These are phyloP conservation scores for Otus sunia DNA, from an alignment of 2,113 vertebrate genomes.

Conservation along the genomic window DNA sequence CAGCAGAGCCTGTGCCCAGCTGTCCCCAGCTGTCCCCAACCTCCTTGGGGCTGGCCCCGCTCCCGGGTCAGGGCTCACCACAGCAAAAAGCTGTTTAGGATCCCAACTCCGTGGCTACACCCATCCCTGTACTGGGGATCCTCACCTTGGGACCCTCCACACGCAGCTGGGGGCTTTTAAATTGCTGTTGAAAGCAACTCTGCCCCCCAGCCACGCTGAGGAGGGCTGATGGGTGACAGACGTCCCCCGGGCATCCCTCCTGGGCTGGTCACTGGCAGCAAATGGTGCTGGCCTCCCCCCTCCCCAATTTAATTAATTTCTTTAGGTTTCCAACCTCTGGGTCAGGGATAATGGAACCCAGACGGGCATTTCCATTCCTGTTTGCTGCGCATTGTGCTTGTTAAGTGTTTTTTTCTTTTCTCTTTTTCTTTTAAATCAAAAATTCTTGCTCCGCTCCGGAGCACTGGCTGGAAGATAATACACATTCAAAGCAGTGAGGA, in stretches of 20 bases:
- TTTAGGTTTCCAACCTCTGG: conserved; percentile 54
- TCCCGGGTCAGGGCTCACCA: rapidly evolving
- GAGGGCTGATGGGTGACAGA: not conserved
- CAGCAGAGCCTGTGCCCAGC: not conserved
- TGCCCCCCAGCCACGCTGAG: not conserved
- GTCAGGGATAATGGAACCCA: conserved; percentile 65
- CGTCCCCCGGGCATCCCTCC: not conserved
- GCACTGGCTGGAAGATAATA: not conserved
- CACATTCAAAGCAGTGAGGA: conserved; percentile 12
- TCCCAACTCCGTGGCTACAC: not conserved
- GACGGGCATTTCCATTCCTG: conserved; percentile 23
- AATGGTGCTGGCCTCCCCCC: not conserved
- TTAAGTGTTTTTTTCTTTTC: not conserved
- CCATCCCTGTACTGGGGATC: not conserved
- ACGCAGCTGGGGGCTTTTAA: not conserved
- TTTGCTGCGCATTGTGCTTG: not conserved
- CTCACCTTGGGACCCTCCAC: not conserved
- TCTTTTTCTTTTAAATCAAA: not conserved
- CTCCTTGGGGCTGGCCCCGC: rapidly evolving
- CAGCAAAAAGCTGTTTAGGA: not conserved
- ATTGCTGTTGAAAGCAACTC: rapidly evolving
- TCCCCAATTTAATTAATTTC: not conserved
- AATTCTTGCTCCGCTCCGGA: not conserved
- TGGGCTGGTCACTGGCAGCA: not conserved
- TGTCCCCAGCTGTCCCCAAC: not conserved